Percentiles rank a stretch among this genome's conserved stretches.
Conservation (phyloP, 2,113 vertebrate genomes). For the Benitochromis conjunctus region DNA sequence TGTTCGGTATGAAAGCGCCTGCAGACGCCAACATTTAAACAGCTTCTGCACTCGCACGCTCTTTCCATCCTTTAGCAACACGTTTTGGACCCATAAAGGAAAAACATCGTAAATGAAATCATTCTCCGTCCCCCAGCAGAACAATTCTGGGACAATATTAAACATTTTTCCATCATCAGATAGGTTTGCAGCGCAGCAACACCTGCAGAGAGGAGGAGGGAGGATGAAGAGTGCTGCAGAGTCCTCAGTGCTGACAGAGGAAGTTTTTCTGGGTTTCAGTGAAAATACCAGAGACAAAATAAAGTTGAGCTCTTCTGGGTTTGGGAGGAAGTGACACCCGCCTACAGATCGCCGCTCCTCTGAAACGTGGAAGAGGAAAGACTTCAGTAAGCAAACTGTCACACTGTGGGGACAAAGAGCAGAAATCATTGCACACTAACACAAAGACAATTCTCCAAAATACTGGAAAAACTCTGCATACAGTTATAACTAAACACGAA, state of each 20-base stretch:
- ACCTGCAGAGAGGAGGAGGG: neutral
- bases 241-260: constrained; percentile 22
- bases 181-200: constrained; percentile 9
- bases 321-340: neutral
- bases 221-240: neutral
- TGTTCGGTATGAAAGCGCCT: neutral
- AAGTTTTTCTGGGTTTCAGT: constrained; percentile 9
- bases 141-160: neutral
- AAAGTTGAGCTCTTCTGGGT: neutral
- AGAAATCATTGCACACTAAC: neutral
- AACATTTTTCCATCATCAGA: neutral
- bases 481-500: neutral
- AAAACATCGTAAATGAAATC: neutral
- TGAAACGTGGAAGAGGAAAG: neutral
- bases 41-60: neutral
- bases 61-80: neutral
- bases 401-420: neutral
- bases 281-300: neutral
- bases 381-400: neutral
- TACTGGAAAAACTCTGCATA: neutral
- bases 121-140: neutral
- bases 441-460: neutral
- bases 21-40: neutral
- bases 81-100: neutral
- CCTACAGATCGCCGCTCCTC: neutral